Conservation (phyloP, 2,113 vertebrate genomes). For the Thomomys bottae region DNA sequence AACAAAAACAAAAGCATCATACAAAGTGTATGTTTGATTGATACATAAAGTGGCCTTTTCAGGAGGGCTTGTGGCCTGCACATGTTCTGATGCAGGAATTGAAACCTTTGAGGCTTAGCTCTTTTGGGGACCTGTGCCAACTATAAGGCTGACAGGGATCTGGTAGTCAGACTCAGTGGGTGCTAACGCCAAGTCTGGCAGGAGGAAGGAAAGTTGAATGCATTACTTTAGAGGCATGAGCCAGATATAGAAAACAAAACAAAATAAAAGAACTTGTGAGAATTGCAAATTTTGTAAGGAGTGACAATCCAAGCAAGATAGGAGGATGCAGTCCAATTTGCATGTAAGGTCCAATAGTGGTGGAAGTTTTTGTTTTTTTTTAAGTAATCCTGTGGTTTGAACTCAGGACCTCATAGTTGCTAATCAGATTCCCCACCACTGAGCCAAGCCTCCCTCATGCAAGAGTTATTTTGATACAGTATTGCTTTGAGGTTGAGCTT, state of each 20-base stretch:
- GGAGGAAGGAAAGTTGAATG: not conserved
- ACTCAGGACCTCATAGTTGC: too few species aligned
- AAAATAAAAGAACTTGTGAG: not conserved
- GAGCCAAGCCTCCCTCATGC: too few species aligned
- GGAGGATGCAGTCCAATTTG: not conserved
- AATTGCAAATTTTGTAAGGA: slow-evolving; percentile 7
- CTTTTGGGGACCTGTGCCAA: not conserved
- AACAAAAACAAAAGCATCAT: too few species aligned
- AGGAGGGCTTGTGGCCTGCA: not conserved
- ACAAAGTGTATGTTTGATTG: not conserved
- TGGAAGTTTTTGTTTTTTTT: not conserved
- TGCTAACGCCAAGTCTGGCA: not conserved
- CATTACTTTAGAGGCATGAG: not conserved
- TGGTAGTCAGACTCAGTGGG: not conserved
- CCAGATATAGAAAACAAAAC: not conserved
- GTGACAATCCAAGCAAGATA: not conserved
- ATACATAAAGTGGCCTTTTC: not conserved
- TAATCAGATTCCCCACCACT: too few species aligned
- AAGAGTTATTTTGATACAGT: too few species aligned
- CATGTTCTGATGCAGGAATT: not conserved
- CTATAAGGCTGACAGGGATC: not conserved
- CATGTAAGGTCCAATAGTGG: not conserved
- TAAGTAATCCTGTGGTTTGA: too few species aligned
- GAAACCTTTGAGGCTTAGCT: not conserved
- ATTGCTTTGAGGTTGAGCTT: too few species aligned